A percentile compares a stretch with the other conserved stretches of the same genome.
Conservation (phyloP, 1,140 invertebrate species). For the Manduca sexta region DNA sequence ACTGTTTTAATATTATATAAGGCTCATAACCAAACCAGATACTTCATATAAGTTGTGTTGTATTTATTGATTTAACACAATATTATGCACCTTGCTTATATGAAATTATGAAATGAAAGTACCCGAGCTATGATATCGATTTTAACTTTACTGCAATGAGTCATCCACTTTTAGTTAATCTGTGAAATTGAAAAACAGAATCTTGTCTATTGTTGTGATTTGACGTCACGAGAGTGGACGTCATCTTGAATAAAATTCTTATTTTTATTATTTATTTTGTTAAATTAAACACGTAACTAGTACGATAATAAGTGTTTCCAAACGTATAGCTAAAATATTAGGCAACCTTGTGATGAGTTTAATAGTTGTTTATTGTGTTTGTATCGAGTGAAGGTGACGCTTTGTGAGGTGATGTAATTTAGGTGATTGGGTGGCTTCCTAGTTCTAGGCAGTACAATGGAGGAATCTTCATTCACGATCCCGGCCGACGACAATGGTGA, state of each 20-base stretch:
- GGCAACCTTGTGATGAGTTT: constrained; percentile 24
- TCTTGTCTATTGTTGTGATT: constrained; percentile 61
- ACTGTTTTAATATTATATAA: too few species aligned
- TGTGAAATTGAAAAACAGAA: background rate
- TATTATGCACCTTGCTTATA: too few species aligned
- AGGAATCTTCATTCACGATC: constrained; percentile 71
- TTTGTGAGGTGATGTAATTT: constrained; percentile 72
- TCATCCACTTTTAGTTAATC: background rate
- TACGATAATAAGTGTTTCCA: constrained; percentile 22
- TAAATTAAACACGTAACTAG: constrained; percentile 35
- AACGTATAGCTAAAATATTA: constrained; percentile 20
- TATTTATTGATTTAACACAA: too few species aligned
- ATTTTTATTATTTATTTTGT: constrained; percentile 53
- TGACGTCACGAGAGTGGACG: constrained; percentile 63
- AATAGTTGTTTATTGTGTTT: constrained; percentile 26
- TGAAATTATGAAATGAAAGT: too few species aligned
- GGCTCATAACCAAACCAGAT: too few species aligned
- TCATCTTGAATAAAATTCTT: constrained; percentile 60
- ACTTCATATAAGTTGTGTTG: too few species aligned
- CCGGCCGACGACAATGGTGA: constrained; percentile 72
- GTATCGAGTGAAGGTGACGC: constrained; percentile 49
- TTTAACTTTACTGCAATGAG: background rate
- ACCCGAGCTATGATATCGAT: too few species aligned
- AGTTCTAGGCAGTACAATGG: constrained; percentile 63
- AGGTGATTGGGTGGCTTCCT: constrained; percentile 65